These are phyloP conservation scores for Heterodera schachtii DNA, from an alignment of 1,140 invertebrate species.

Conservation along the genomic window DNA sequence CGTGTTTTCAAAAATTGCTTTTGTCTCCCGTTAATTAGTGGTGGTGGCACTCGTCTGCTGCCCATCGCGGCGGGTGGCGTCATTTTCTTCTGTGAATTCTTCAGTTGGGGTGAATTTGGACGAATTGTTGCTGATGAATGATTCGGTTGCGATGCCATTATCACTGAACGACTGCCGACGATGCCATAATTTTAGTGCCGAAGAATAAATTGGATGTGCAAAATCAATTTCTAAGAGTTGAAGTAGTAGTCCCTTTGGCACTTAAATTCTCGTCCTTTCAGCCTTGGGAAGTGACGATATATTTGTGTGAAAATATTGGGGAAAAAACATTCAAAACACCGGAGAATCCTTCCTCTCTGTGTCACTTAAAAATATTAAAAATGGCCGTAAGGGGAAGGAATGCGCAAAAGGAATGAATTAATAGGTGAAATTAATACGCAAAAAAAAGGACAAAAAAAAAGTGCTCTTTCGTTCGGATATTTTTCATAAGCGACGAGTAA, in stretches of 20 bases:
- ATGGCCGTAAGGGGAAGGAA: too few species aligned
- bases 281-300: too few species aligned
- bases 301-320: too few species aligned
- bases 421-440: too few species aligned
- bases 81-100: background rate
- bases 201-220: background rate
- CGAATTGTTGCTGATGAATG: background rate
- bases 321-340: too few species aligned
- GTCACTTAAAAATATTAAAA: too few species aligned
- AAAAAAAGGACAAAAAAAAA: too few species aligned
- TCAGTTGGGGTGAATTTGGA: background rate
- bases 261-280: too few species aligned
- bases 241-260: background rate
- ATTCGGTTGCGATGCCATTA: background rate
- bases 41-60: slow-evolving; percentile 8
- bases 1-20: slow-evolving; percentile 10
- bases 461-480: too few species aligned
- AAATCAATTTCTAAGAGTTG: background rate
- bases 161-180: background rate
- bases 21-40: slow-evolving; percentile 1
- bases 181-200: background rate
- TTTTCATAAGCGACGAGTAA: too few species aligned
- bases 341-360: too few species aligned
- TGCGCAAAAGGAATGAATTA: too few species aligned
- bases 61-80: background rate